Base-by-base conservation (phyloP, 2,888 invertebrate species). In the Achlya flavicornis region DNA sequence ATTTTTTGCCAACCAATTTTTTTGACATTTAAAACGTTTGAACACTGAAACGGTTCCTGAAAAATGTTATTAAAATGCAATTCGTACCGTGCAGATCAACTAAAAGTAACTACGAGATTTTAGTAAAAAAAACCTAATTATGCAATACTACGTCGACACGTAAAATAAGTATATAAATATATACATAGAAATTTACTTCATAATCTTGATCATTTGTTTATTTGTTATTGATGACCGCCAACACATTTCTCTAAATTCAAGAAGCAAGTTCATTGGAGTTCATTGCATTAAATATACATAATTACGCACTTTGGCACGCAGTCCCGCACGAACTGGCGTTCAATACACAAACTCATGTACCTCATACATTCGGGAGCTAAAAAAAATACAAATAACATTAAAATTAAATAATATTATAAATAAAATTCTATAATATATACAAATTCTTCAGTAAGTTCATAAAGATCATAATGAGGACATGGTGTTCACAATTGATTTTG, bases 301-400 rank as follows among this genome's bases (percentile, higher is more conserved):
- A 26, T 6, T n/a, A 46, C 43, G 43, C 46, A n/a, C n/a, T 46
- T 46, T 46, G n/a, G 46, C 46, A 53, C 53, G 53, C 53, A 19
- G 19, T 16, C 53, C 19, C 53, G 16, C 53, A 53, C n/a, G 7
- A 19, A 19, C 53, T 8, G 53, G 10, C 10, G 53, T 19, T 19
- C 2, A 19, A 19, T 53, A 53, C 19, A 53, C 16, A 19, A 53
- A 53, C 53, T 16, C 16, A 53, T 14, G 53, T 53, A 53, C 19
- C 53, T 53, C 8, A 53, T 19, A 19, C 53, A 53, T 53, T 53
- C n/a, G 53, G 53, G 19, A 53, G 53, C 53, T 53, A 53, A 53
- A 16, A 53, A 16, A 53, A 16, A 53, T n/a, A n/a, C 53, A 19
- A 53, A 53, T n/a, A 53, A 53, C 16, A 53, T 19, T 19, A 19